These are phyloP conservation scores for Conus betulinus DNA, from an alignment of 1,140 invertebrate genomes.

Conservation along the genomic window DNA sequence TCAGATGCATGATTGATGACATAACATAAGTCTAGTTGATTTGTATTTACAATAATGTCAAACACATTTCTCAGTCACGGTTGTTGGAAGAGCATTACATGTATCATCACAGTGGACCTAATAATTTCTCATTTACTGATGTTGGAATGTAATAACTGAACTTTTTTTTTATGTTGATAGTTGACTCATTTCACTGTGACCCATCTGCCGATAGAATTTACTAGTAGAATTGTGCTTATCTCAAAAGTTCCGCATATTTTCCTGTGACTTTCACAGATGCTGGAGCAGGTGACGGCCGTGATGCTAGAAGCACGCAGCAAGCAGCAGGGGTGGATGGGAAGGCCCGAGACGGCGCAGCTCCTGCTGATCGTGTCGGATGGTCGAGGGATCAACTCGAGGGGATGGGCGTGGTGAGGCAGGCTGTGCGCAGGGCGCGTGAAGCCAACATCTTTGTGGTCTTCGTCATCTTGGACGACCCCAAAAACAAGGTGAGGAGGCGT, in stretches of 20 bases:
- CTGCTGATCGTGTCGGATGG: slow-evolving; percentile 94
- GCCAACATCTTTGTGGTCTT: slow-evolving; percentile 95
- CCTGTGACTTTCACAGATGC: slow-evolving; percentile 78
- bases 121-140: background rate
- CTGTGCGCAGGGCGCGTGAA: slow-evolving; percentile 87
- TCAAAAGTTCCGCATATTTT: too few species aligned
- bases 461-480: slow-evolving; percentile 95
- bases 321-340: slow-evolving; percentile 53
- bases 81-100: too few species aligned
- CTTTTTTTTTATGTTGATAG: too few species aligned
- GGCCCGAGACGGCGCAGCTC: slow-evolving; percentile 81
- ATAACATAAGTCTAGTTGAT: too few species aligned
- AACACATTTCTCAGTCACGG: too few species aligned
- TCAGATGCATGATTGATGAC: too few species aligned
- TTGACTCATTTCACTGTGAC: too few species aligned
- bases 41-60: too few species aligned
- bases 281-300: slow-evolving; percentile 83
- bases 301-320: slow-evolving; percentile 66
- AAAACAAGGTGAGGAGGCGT: slow-evolving; percentile 84
- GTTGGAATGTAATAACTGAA: background rate
- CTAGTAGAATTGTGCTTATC: too few species aligned
- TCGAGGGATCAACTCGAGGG: slow-evolving; percentile 93
- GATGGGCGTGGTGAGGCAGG: slow-evolving; percentile 85
- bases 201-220: too few species aligned
- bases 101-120: too few species aligned